Evolutionary conservation across 2,888 invertebrate species (phyloP), one percentile per base, ranked within the genome.

Genomic region (Tetragonisca angustula): DNA sequence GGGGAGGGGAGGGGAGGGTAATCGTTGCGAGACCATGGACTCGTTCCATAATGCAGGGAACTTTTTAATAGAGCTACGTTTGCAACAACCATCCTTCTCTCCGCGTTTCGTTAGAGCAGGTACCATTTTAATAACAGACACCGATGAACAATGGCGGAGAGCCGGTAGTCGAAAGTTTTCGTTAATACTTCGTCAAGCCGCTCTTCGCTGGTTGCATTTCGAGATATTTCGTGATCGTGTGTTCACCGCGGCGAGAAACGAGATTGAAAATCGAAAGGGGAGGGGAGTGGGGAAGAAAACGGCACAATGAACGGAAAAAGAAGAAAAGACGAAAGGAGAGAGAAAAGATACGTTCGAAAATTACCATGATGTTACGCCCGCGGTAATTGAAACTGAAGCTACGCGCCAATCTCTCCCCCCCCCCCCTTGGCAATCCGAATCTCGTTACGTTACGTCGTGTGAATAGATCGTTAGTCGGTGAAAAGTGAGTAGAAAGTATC

Each of bases 1-100:
- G 43, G 9, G 9, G 43, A 11, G 43, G 43, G 9, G 43, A 9
- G 61, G 4, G 17, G n/a, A 9, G n/a, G 15, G 50, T 76, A 69
- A 79, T 76, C 64, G 56, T 68, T 67, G n/a, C 68, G 32, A 52
- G 79, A 69, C 68, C 69, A 27, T 54, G 68, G 54, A 69, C 76
- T 76, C 76, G 49, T 80, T 74, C 52, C 74, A 56, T 62, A 50
- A 69, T 36, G 27, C 70, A 32, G 50, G 32, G 56, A 76, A 76
- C 52, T 52, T 50, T 68, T 70, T 52, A 68, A 68, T 67, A 61
- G 49, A 36, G 9, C 52, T 19, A 52, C 21, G 15, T 56, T 75
- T 75, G 50, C 67, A 67, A 67, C 43, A 75, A 24, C 36, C 17
- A 56, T 74, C 43, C 74, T 43, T 24, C 21, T 54, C 11, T 9